These are phyloP conservation scores for Drosophila varians DNA, from an alignment of 1,140 invertebrate genomes.

Conservation along the genomic window DNA sequence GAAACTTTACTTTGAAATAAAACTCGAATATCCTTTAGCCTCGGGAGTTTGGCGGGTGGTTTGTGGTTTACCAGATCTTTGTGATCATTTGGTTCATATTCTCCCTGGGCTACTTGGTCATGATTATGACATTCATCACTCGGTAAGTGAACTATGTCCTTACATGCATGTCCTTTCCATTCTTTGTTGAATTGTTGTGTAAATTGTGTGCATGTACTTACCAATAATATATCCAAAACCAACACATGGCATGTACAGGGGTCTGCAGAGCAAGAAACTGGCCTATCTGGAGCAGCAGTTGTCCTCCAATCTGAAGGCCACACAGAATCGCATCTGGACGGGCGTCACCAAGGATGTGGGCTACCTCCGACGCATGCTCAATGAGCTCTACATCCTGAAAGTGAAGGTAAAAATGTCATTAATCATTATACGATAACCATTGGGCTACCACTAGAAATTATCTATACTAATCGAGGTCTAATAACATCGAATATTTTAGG, in stretches of 20 bases:
- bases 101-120: conserved; percentile 94
- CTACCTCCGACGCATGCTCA: conserved; percentile 89
- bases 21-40: conserved; percentile 41
- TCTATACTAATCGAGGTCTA: neutral
- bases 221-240: neutral
- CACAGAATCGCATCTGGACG: conserved; percentile 90
- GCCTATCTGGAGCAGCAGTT: conserved; percentile 90
- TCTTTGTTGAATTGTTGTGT: conserved; percentile 8
- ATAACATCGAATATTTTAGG: neutral
- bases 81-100: conserved; percentile 92
- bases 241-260: conserved; percentile 52
- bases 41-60: conserved; percentile 76
- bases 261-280: conserved; percentile 88
- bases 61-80: conserved; percentile 82
- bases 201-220: conserved; percentile 54
- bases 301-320: conserved; percentile 89
- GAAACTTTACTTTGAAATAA: too few species aligned
- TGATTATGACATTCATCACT: conserved; percentile 95
- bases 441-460: conserved; percentile 25
- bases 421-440: conserved; percentile 7
- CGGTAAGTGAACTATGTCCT: conserved; percentile 60
- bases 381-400: conserved; percentile 91
- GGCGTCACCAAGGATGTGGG: conserved; percentile 91
- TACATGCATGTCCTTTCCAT: conserved; percentile 56
- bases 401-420: conserved; percentile 86